These are phyloP conservation scores for Heliothis virescens DNA, from an alignment of 1,140 invertebrate species.

Conservation along the genomic window DNA sequence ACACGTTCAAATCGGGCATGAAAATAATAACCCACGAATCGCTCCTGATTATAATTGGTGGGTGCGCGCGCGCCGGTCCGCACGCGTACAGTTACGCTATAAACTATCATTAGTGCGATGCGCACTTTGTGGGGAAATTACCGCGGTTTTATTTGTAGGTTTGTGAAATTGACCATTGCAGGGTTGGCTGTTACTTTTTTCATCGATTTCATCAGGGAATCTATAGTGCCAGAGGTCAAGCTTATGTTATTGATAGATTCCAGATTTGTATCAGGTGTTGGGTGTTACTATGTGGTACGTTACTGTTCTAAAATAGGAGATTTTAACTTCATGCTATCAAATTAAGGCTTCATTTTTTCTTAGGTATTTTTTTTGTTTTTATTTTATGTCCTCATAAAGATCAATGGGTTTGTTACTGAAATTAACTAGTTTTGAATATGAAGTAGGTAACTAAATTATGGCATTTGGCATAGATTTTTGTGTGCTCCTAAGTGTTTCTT, in stretches of 20 bases:
- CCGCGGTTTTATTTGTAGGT: slow-evolving; percentile 58
- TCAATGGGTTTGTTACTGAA: too few relatives aligned
- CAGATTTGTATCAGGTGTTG: too few relatives aligned
- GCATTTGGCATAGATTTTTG: too few relatives aligned
- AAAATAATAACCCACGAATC: slow-evolving; percentile 66
- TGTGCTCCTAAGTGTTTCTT: neutral
- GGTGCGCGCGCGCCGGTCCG: slow-evolving; percentile 54
- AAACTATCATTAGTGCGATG: slow-evolving; percentile 61
- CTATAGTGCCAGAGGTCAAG: too few relatives aligned
- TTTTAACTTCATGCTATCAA: too few relatives aligned
- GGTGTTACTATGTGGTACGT: too few relatives aligned
- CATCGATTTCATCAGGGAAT: neutral
- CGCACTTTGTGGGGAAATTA: slow-evolving; percentile 56
- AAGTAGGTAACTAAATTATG: too few relatives aligned
- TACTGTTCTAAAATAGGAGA: too few relatives aligned
- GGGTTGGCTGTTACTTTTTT: slow-evolving; percentile 27
- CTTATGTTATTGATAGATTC: neutral
- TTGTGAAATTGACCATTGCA: slow-evolving; percentile 52
- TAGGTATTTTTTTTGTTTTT: too few relatives aligned
- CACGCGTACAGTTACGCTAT: slow-evolving; percentile 60
- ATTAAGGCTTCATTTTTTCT: too few relatives aligned
- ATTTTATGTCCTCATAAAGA: too few relatives aligned
- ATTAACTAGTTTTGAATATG: too few relatives aligned
- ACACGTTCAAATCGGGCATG: slow-evolving; percentile 56
- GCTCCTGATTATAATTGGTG: slow-evolving; percentile 68